Percentiles rank a stretch among this genome's conserved stretches.
Evolutionary conservation across 1,140 invertebrate species (phyloP).

Genomic region (Neotoxoptera formosana): DNA sequence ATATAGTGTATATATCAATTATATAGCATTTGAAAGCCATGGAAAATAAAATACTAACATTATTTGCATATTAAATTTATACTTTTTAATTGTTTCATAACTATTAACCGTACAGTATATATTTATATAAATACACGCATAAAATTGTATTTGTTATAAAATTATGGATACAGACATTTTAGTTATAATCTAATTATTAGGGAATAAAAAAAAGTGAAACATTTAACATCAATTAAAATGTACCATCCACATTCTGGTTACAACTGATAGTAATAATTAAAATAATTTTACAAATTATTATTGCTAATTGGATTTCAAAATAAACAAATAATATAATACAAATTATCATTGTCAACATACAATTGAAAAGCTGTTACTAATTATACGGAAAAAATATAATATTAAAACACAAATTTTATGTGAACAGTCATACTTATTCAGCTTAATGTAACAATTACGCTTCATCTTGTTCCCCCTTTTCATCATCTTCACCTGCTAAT

Average conservation of each 20-base stretch:
- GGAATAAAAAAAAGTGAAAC: background rate
- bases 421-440: constrained; percentile 4
- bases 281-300: constrained; percentile 25
- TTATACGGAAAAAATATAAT: constrained; percentile 16
- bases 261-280: background rate
- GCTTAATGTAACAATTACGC: background rate
- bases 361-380: constrained; percentile 28
- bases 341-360: constrained; percentile 30
- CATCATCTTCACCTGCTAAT: constrained; percentile 40
- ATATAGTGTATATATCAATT: background rate
- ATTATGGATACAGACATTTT: background rate
- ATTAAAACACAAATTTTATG: background rate
- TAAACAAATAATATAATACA: constrained; percentile 49
- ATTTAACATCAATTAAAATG: background rate
- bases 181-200: constrained; percentile 17
- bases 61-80: background rate
- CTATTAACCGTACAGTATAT: background rate
- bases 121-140: background rate
- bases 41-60: background rate
- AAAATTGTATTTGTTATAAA: background rate
- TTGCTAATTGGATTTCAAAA: constrained; percentile 48
- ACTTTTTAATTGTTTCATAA: background rate
- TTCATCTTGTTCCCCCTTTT: constrained; percentile 43
- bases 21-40: background rate
- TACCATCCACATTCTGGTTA: background rate